Evolutionary conservation across 2,797 vertebrate genomes (phyloP), one percentile per base, ranked within the genome.

Genomic region (Philypnodon macrostomus): DNA sequence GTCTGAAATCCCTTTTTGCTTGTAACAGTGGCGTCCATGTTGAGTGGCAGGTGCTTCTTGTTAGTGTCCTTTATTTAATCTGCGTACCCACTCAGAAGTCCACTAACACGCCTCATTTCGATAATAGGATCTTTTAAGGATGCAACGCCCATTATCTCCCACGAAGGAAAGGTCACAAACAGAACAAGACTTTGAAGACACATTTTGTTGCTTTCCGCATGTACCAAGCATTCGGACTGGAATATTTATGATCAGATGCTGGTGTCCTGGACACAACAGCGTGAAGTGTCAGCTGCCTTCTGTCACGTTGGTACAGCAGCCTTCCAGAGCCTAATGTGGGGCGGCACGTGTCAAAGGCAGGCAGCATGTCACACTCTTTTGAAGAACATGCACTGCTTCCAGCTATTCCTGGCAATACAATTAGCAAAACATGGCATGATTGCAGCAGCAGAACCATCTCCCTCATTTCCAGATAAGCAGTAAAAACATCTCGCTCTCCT

Each of bases 31-130:
- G 9, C 31, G 35, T 48, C 42, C 42, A 46, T 15, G 59, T 47
- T 63, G 70, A 83, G 38, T 65, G 70, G 62, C 79, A 84, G 69
- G 63, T 80, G 70, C 30, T 58, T 62, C 61, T 71, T 80, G 57
- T 81, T 73, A 68, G 32, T 67, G 38, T 47, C 64, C 46, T 40
- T 73, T n/a, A n/a, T 75, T 75, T 68, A 56, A 77, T 79, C 65
- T 67, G 41, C 45, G 34, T 39, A 23, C 57, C 54, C 57, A 65
- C 57, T 19, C 54, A 54, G 33, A 49, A 33, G 23, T 44, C 56
- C 56, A 53, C 36, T 40, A 59, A 63, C 41, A 59, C 10, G 7
- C 15, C 64, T 70, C 24, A 77, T 86, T 84, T 80, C 58, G 76
- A 82, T 84, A 63, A 69, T 39, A 53, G 46, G 60, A 64, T 24